Base-by-base conservation (phyloP, 1,140 invertebrate genomes). In the Drosophila takahashii region DNA sequence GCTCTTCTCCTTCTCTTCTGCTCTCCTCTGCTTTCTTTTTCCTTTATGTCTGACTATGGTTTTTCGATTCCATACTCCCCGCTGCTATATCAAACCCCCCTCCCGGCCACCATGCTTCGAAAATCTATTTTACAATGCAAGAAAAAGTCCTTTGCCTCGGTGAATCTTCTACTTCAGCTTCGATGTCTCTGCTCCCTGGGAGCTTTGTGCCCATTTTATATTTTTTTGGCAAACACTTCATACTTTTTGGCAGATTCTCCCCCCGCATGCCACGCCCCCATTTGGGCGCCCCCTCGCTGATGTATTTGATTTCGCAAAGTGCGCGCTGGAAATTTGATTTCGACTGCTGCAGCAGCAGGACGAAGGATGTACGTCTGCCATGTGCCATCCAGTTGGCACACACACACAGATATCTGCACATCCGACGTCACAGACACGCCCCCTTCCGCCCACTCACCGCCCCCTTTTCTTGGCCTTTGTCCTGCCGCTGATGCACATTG, bases 301-400 rank as follows among this genome's bases (percentile, higher is more conserved):
- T 84, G 81, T 85, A 84, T 84, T 84, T 84, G 81, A 84, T 84
- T 84, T 84, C 66, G 81, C 77, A 84, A 84, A 84, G 81, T 85
- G 81, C 81, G 80, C 81, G 81, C 59, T 84, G 81, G 77, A 84
- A 84, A 84, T 84, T 84, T 84, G 81, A 84, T 84, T 84, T 84
- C 60, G 58, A 53, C 61, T 81, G 58, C 62, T 36, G 56, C 62
- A 59, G 56, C 62, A 59, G 54, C 45, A 61, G 44, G 48, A 56
- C 29, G 42, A 51, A 50, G 41, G 51, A 45, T 54, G 39, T 29
- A 29, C 34, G 64, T 50, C 36, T 51, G 64, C 45, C 57, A 64
- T 69, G 65, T 78, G 66, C 39, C 53, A 42, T 34, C 36, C 58
- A 41, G 10, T 36, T 10, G 15, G 34, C 32, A 26, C 51, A 44